Percentiles rank a stretch among this genome's conserved stretches.
These are phyloP conservation scores for Rhodeus uyekii DNA, from an alignment of 2,797 vertebrate genomes.

Conservation along the genomic window DNA sequence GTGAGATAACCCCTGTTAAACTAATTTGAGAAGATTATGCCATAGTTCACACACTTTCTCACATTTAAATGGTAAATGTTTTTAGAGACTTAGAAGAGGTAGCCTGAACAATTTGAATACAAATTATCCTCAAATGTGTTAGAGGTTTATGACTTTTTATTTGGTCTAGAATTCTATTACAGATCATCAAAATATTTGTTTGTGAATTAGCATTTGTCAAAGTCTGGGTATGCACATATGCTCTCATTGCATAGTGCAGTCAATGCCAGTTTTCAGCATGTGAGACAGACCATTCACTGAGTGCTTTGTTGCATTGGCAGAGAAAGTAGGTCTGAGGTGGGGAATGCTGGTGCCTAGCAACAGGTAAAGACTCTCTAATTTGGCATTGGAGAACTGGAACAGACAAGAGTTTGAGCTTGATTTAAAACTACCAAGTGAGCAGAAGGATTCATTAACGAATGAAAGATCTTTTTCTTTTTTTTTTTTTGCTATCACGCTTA, in stretches of 20 bases:
- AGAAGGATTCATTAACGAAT: not conserved
- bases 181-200: not conserved
- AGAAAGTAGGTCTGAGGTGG: slow-evolving; percentile 45
- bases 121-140: not conserved
- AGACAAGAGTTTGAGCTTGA: slow-evolving; percentile 17
- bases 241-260: not conserved
- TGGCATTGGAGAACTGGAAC: slow-evolving; percentile 37
- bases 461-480: not conserved
- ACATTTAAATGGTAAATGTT: not conserved
- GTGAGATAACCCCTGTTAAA: slow-evolving; percentile 5
- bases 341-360: slow-evolving; percentile 64
- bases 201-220: not conserved
- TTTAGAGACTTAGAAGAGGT: not conserved
- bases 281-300: slow-evolving; percentile 37
- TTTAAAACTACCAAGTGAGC: not conserved
- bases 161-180: not conserved
- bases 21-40: slow-evolving; percentile 6
- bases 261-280: slow-evolving; percentile 31
- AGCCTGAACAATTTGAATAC: not conserved
- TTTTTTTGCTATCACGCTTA: not conserved
- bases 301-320: slow-evolving; percentile 51
- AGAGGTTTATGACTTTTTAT: not conserved
- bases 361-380: slow-evolving; percentile 56
- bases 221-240: not conserved
- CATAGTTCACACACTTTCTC: no score